These are phyloP conservation scores for Tipula vernalis DNA, from an alignment of 2,888 invertebrate species.

Conservation along the genomic window DNA sequence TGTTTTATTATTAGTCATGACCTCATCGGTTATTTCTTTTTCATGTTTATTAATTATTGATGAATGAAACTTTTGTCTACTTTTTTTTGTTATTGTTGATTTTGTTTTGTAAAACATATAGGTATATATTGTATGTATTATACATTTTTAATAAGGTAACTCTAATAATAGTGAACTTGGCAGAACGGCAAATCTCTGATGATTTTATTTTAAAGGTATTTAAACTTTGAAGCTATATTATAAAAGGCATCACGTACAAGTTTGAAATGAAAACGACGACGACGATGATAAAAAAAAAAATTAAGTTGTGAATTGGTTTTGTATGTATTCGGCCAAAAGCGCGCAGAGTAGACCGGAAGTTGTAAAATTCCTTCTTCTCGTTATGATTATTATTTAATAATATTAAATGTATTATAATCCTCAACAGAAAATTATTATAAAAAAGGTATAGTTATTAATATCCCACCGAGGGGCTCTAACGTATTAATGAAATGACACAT, in stretches of 20 bases:
- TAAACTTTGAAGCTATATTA: not conserved
- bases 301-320: not conserved
- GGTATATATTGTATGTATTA: not conserved
- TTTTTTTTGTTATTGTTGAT: not conserved
- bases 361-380: not conserved
- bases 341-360: not conserved
- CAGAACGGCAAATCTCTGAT: not conserved
- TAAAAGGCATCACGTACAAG: not conserved
- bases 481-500: not conserved
- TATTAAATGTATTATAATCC: not conserved
- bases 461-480: not conserved
- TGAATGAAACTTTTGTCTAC: constrained; percentile 4
- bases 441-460: not conserved
- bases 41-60: constrained; percentile 10
- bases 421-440: not conserved
- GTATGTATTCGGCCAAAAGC: not conserved
- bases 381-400: not conserved
- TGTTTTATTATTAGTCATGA: constrained; percentile 12
- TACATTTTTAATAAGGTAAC: not conserved
- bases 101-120: not conserved
- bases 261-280: not conserved
- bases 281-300: not conserved
- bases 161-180: not conserved
- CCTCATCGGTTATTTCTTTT: constrained; percentile 8
- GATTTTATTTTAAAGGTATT: not conserved